phyloP scores from a whole-genome alignment of 2,113 vertebrate species.

The Pteronura brasiliensis region DNA sequence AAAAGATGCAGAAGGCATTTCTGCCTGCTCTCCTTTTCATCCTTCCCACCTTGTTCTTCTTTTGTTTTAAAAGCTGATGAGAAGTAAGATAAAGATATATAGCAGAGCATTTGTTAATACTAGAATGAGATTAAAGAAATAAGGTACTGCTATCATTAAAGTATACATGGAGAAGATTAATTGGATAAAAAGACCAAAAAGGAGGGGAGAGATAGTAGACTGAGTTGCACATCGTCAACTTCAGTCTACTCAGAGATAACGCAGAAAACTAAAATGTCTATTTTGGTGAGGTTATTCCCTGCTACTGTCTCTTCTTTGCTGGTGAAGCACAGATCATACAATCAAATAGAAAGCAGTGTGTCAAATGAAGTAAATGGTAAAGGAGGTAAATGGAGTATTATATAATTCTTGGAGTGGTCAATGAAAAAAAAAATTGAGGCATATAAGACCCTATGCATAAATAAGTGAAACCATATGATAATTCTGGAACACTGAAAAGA shows the following conservation, averaged over 20 bases:
- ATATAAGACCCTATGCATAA: neutral
- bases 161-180: neutral
- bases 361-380: neutral
- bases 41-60: neutral
- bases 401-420: conserved; percentile 3
- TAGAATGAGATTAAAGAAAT: neutral
- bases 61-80: neutral
- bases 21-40: neutral
- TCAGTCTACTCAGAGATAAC: neutral
- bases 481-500: too few species aligned
- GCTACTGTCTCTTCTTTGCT: neutral
- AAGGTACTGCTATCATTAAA: neutral
- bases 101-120: neutral
- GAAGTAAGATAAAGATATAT: neutral
- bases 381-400: neutral
- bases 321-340: neutral
- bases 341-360: neutral
- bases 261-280: neutral
- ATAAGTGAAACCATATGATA: too few species aligned
- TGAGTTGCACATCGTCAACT: conserved; percentile 20
- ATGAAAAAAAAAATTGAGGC: neutral
- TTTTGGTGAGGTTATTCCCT: neutral
- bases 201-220: conserved; percentile 2
- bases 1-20: neutral
- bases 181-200: neutral